phyloP scores from a whole-genome alignment of 2,797 vertebrate genomes.

The Acipenser ruthenus region DNA sequence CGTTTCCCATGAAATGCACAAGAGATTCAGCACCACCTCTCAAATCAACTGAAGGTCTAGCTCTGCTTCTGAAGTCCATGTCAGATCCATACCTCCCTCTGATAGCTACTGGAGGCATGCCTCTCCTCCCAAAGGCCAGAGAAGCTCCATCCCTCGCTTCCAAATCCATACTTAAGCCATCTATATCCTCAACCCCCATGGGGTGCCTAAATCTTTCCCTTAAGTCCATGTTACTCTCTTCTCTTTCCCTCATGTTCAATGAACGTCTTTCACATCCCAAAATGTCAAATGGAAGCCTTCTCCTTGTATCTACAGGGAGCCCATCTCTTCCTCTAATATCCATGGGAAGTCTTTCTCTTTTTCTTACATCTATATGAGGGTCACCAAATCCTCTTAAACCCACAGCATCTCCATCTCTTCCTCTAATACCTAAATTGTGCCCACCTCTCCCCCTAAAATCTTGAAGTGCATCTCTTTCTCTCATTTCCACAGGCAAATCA shows the following conservation, averaged over 20 bases:
- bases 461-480: slow-evolving; percentile 57
- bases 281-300: slow-evolving; percentile 50
- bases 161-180: slow-evolving; percentile 51
- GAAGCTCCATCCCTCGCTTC: slow-evolving; percentile 46
- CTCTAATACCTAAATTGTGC: slow-evolving; percentile 64
- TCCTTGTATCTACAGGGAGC: slow-evolving; percentile 51
- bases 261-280: slow-evolving; percentile 37
- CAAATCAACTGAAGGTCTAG: slow-evolving; percentile 65
- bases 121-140: slow-evolving; percentile 57
- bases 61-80: slow-evolving; percentile 77
- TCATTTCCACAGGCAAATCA: slow-evolving; percentile 39
- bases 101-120: slow-evolving; percentile 43
- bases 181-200: slow-evolving; percentile 36
- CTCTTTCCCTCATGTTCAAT: slow-evolving; percentile 1
- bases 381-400: slow-evolving; percentile 64
- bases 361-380: slow-evolving; percentile 74
- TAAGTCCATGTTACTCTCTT: slow-evolving; percentile 63
- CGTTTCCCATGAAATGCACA: slow-evolving; percentile 71
- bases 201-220: slow-evolving; percentile 57
- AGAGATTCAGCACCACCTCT: slow-evolving; percentile 73
- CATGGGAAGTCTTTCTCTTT: slow-evolving; percentile 60
- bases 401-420: slow-evolving; percentile 68
- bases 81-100: slow-evolving; percentile 65
- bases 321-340: slow-evolving; percentile 64
- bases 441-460: slow-evolving; percentile 70